These are phyloP conservation scores for Pedicia rivosa DNA, from an alignment of 2,888 invertebrate species.

Conservation along the genomic window DNA sequence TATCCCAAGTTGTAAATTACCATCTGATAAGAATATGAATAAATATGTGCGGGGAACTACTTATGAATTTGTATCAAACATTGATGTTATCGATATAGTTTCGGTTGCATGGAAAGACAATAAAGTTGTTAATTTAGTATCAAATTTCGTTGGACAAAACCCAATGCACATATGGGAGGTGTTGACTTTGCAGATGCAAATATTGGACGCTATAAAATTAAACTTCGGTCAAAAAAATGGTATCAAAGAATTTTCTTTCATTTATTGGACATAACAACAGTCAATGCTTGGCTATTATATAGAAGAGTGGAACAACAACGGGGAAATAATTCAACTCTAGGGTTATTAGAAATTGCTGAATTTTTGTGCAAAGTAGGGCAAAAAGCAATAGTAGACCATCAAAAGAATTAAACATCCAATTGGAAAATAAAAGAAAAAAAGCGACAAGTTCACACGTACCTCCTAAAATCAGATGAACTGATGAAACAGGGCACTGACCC, in stretches of 20 bases:
- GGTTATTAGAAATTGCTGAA: neutral
- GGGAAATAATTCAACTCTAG: too few relatives aligned
- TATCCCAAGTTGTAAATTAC: neutral
- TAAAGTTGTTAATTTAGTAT: neutral
- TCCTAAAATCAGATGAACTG: neutral
- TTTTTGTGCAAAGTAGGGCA: neutral
- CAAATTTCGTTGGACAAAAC: neutral
- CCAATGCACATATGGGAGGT: neutral
- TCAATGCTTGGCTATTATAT: conserved; percentile 1
- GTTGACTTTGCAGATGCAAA: neutral
- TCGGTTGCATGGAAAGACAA: neutral
- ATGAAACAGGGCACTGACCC: neutral
- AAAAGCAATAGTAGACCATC: neutral
- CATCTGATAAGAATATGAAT: neutral
- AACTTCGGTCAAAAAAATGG: too few relatives aligned
- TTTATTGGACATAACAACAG: neutral
- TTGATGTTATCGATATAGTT: neutral
- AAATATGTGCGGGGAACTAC: neutral
- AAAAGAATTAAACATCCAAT: neutral
- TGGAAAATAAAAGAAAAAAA: neutral
- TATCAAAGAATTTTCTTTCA: too few relatives aligned
- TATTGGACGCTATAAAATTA: neutral
- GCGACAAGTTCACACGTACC: neutral
- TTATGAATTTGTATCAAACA: neutral
- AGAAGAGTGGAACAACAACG: too few relatives aligned